Base-by-base conservation (phyloP, 2,888 invertebrate genomes). In the Rhodophaea formosa region DNA sequence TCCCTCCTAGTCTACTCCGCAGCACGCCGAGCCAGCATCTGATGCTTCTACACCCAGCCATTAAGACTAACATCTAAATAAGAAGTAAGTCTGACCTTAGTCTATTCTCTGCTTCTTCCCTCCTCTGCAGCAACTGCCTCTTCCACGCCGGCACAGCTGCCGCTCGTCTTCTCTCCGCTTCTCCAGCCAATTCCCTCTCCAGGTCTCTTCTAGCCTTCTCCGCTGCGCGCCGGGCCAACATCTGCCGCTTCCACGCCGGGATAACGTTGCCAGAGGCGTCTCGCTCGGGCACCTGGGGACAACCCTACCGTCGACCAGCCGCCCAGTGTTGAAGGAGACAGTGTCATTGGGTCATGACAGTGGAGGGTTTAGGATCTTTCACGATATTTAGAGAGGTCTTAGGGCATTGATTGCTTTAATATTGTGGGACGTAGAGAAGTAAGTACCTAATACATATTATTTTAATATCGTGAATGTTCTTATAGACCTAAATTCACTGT, bases 61-160 rank as follows among this genome's bases (percentile, higher is more conserved):
- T n/a, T n/a, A n/a, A n/a, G 5, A 23, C 23, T 23, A 23, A 45
- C 6, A 14, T 3, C 8, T 16, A 52, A 61, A 58, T 12, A 1
- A 39, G 14, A 8, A 7, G 1, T 49, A 30, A 43, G 17, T 17
- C 54, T 30, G 14, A 96, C 96, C 95, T 96, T 72, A 95, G 91
- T 87, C 95, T 94, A 73, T 92, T 93, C 75, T 96, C 96, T 15
- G 95, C 93, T 76, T 94, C 95, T 74, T 96, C 96, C 71, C 96
- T 95, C 67, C 96, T 93, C 58, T 95, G 95, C 67, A 98, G 85
- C 59, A 98, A 91, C 77, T 98, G 98, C 57, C 98, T 92, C 84
- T 98, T 98, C 98, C 98, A 98, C 53, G 96, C 96, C 0, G 98
- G 98, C 71, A 98, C 96, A 12, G 97, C 94, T 17, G 96, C 96